phyloP scores from a whole-genome alignment of 2,888 invertebrate genomes.

The Coleophora flavipennella region DNA sequence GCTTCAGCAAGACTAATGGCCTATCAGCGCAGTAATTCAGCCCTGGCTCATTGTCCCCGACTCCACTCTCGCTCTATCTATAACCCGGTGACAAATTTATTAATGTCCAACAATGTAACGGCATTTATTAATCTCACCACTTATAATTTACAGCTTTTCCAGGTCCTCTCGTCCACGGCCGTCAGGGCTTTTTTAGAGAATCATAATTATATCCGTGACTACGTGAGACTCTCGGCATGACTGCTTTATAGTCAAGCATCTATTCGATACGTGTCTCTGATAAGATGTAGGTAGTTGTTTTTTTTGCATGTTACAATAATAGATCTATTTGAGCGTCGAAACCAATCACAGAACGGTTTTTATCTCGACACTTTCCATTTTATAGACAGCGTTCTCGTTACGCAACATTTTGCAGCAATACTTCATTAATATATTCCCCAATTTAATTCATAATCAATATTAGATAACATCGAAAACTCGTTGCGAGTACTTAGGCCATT shows the following conservation, averaged over 20 bases:
- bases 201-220: constrained; percentile 2
- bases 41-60: constrained; percentile 59
- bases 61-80: constrained; percentile 62
- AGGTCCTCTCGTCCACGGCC: too few species aligned
- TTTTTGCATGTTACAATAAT: constrained; percentile 28
- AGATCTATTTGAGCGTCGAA: constrained; percentile 28
- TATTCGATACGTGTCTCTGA: not conserved
- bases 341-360: constrained; percentile 30
- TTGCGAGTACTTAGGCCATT: constrained; percentile 35
- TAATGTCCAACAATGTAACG: constrained; percentile 56
- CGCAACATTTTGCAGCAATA: constrained; percentile 19
- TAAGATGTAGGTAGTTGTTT: constrained; percentile 6
- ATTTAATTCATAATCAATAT: constrained; percentile 33
- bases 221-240: too few species aligned
- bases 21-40: constrained; percentile 60
- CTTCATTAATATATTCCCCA: constrained; percentile 26
- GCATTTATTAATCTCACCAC: constrained; percentile 46
- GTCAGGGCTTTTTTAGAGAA: constrained; percentile 6
- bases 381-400: constrained; percentile 24
- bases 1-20: constrained; percentile 64
- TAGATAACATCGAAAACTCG: constrained; percentile 28
- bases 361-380: constrained; percentile 41
- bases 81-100: constrained; percentile 68
- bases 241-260: not conserved
- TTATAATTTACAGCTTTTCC: constrained; percentile 36